Evolutionary conservation across 30 jellyfish, hydroid and myxozoan genomes (phyloP), one percentile per base, ranked within the genome.

Genomic region (Pelagia noctiluca): DNA sequence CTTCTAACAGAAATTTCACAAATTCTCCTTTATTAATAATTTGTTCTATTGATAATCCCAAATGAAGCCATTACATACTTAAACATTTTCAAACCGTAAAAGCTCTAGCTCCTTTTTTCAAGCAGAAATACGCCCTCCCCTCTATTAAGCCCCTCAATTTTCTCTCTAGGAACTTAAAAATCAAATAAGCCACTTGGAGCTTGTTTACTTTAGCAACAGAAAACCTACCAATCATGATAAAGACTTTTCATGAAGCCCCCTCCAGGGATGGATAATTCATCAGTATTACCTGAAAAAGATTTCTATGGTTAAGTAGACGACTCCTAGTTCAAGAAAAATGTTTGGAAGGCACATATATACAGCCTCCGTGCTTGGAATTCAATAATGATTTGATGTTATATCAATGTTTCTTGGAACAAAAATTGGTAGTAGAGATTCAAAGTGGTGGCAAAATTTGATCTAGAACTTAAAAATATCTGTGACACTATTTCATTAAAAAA

Each of bases 251-350:
- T 36, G 50, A 84, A 71, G 21, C 94, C 94, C 0, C 88, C 88
- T 0, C 94, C 94, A 72, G 94, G 94, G 0, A 84, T 69, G 29
- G 50, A 82, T 4, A 69, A 52, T 35, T 82, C 92, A 2, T 71
- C 63, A 18, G 48, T 38, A 52, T 30, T 52, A 52, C 12, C 16
- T 5, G 57, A 42, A 42, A 42, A 42, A 8, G 16, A 42, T 42
- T 8, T 5, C 8, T 5, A 42, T 16, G 16, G 57, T 16, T 42
- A 16, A 42, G 57, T 42, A 42, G 16, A 42, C 8, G 12, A 16
- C 57, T 16, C 16, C 16, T 8, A 42, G 8, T 42, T 8, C 12
- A 5, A 5, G 57, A 42, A 5, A 42, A 42, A 42, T 42, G 57
- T 5, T 16, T 42, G n/a, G n/a, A n/a, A n/a, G n/a, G n/a, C n/a